These are phyloP conservation scores for Aselliscus stoliczkanus DNA, from an alignment of 2,797 vertebrate species.

Conservation along the genomic window DNA sequence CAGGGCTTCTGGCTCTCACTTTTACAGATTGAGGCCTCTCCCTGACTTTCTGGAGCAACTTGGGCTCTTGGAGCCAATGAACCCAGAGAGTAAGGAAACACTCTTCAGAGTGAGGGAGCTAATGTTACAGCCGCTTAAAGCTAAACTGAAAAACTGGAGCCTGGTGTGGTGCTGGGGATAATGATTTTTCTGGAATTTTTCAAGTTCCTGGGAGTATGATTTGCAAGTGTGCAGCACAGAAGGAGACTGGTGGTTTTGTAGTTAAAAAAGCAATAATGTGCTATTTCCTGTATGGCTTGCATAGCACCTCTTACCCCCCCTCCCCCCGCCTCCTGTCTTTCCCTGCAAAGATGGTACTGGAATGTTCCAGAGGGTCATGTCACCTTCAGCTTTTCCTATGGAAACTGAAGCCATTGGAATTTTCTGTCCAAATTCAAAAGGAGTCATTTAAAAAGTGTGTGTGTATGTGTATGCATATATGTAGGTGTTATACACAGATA, in stretches of 20 bases:
- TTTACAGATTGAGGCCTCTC: not conserved
- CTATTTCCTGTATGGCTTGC: not conserved
- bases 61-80: not conserved
- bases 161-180: not conserved
- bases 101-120: not conserved
- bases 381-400: conserved; percentile 7
- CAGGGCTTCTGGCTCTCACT: not conserved
- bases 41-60: not conserved
- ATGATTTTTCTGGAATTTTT: conserved; percentile 29
- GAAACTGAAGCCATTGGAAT: not conserved
- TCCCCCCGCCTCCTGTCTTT: not conserved
- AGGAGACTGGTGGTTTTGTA: not conserved
- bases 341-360: not conserved
- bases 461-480: not conserved
- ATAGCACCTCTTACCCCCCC: not conserved
- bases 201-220: not conserved
- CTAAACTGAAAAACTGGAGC: not conserved
- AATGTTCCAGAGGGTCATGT: conserved; percentile 5
- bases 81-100: conserved; percentile 19
- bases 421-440: conserved; percentile 9
- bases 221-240: not conserved
- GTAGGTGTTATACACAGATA: too few relatives aligned
- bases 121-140: not conserved
- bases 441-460: not conserved
- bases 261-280: not conserved